Evolutionary conservation across 2,113 vertebrate species (phyloP), one percentile per base, ranked within the genome.

Genomic region (Cavia aperea): DNA sequence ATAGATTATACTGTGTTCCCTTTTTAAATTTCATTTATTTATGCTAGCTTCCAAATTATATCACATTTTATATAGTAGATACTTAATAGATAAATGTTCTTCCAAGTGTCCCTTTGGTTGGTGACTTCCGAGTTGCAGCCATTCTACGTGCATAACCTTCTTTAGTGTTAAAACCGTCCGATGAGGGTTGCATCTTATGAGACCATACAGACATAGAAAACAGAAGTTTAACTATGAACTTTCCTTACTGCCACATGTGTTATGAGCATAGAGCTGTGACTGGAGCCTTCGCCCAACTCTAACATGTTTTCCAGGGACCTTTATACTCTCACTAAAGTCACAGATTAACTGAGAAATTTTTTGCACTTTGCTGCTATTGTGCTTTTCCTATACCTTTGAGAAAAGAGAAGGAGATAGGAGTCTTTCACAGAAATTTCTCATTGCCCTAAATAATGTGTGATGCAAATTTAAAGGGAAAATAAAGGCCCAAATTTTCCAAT

Each of bases 391-490:
- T 19, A n/a, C 79, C 75, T 89, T 73, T 79, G 21, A 92, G 26
- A 82, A 93, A 93, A 73, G 4, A 3, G 5, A 31, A 56, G 58
- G 24, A 81, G n/a, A 60, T 31, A 36, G 6, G 78, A 79, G 23
- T 62, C 79, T 93, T 83, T 77, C 39, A 13, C 10, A 26, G 56
- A 83, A 43, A 31, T 86, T 49, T 90, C 54, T 78, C 43, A 79
- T 36, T 58, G 4, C 3, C n/a, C 75, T 92, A n/a, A 56, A 86
- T 81, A 88, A 85, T 7, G 15, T 33, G n/a, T 39, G 75, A 87
- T 56, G 31, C 66, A 86, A 73, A 78, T 86, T 92, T 60, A 54
- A 90, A 23, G 46, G 88, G 83, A 88, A 94, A 94, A 92, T 49
- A 83, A 84, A 56, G 21, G 15, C 73, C 43, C 90, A 90, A 94